Evolutionary conservation across 2,888 invertebrate genomes (phyloP), one percentile per base, ranked within the genome.

Genomic region (Hedya salicella): DNA sequence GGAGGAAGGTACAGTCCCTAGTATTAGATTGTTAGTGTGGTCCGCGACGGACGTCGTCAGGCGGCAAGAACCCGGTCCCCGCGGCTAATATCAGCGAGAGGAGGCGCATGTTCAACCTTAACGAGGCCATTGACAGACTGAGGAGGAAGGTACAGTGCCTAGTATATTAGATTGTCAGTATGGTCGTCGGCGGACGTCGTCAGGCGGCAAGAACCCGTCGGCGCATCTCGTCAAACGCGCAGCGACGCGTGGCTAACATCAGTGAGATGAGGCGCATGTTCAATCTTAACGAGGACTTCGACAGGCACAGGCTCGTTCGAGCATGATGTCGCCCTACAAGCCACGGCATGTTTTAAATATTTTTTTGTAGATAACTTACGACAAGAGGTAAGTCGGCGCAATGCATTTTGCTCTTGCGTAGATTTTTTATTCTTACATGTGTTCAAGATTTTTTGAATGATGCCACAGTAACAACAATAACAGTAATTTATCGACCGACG

Each of bases 271-370:
- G 98, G 19, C 94, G 98, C 70, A 98, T 99, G 98, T 98, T 97
- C 85, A 98, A 98, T 87, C 92, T 98, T 70, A 99, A 98, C 84
- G 98, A 98, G 70, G 98, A 98, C 0, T 99, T 99, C 79, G 98
- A 98, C 82, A 97, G 97, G 81, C 90, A 98, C 44, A 93, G 98
- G 25, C n/a, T n/a, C n/a, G n/a, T n/a, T n/a, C n/a, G n/a, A n/a
- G n/a, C n/a, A n/a, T n/a, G n/a, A n/a, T n/a, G n/a, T n/a, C n/a
- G n/a, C n/a, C n/a, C n/a, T n/a, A n/a, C n/a, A n/a, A n/a, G n/a
- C n/a, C n/a, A n/a, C n/a, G n/a, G n/a, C n/a, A n/a, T n/a, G n/a
- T n/a, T n/a, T n/a, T n/a, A n/a, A n/a, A n/a, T n/a, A n/a, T n/a
- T n/a, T n/a, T n/a, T n/a, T n/a, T n/a, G n/a, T n/a, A n/a, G n/a